Evolutionary conservation across 2,888 invertebrate species (phyloP).

Genomic region (Rhingia rostrata): DNA sequence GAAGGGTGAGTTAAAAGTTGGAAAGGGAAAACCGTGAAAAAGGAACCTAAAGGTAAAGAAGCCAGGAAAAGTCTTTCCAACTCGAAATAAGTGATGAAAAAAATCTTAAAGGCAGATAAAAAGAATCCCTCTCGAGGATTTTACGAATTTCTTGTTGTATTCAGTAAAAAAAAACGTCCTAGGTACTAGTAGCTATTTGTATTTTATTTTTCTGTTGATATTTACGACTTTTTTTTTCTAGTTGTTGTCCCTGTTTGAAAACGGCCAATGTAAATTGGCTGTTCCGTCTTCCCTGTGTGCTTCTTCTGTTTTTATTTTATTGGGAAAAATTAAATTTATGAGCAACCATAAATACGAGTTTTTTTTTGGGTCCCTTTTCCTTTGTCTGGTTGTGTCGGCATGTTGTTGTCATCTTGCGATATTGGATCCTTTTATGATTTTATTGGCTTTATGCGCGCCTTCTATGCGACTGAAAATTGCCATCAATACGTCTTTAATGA

Average conservation of each 20-base stretch:
- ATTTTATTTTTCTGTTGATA: slow-evolving; percentile 28
- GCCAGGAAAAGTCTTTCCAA: slow-evolving; percentile 19
- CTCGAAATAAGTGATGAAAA: slow-evolving; percentile 41
- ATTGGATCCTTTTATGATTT: slow-evolving; percentile 63
- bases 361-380: slow-evolving; percentile 52
- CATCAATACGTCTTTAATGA: slow-evolving; percentile 67
- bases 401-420: slow-evolving; percentile 45
- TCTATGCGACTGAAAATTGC: slow-evolving; percentile 65
- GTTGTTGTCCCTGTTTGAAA: slow-evolving; percentile 62
- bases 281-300: slow-evolving; percentile 18
- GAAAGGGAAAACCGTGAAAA: slow-evolving; percentile 23
- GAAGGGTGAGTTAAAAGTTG: slow-evolving; percentile 29
- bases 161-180: slow-evolving; percentile 14
- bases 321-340: slow-evolving; percentile 74
- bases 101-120: slow-evolving; percentile 1
- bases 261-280: slow-evolving; percentile 71
- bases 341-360: slow-evolving; percentile 72
- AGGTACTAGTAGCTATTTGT: slow-evolving; percentile 30
- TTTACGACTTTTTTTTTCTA: slow-evolving; percentile 66
- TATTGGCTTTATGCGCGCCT: slow-evolving; percentile 52
- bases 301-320: slow-evolving; percentile 65
- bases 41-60: slow-evolving; percentile 41
- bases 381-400: not conserved
- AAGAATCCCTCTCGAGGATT: slow-evolving; percentile 29
- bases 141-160: slow-evolving; percentile 1